Evolutionary conservation across 2,113 vertebrate genomes (phyloP), one percentile per base, ranked within the genome.

Genomic region (Pseudorhombus dupliciocellatus): DNA sequence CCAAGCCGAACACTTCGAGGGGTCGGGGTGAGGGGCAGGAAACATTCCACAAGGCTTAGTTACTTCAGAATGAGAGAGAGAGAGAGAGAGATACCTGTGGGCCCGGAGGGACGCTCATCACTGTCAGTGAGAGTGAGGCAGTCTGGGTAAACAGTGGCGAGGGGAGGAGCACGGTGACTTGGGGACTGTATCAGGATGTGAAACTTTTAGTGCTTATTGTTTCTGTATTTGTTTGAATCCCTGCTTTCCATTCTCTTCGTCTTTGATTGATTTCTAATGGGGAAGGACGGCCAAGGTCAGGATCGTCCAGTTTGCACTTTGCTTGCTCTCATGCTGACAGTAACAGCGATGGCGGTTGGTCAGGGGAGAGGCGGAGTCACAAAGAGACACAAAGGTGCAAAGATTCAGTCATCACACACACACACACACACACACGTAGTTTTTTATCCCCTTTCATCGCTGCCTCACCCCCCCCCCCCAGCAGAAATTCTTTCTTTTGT

Each of bases 41-140:
- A 76, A 76, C 87, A 86, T 87, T 91, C 86, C 90, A 88, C 26
- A 70, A 58, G 86, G 82, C 85, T 90, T 84, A 84, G 88, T 87
- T 89, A 89, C 85, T 80, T 63, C 77, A 65, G 67, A 72, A 15
- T 42, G 73, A 87, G 54, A 67, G 37, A 80, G 51, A 87, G 54
- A 67, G 37, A 80, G 51, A 66, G 57, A 50, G 2, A 62, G 57
- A 84, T 63, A 83, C 82, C 84, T 85, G 42, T 2, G 75, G 28
- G 77, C 85, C 88, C 70, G 37, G 50, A 72, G 73, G 84, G 84
- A 84, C 62, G 37, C 26, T 22, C 66, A 90, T 84, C 78, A 66
- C 40, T 83, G 57, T 61, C 70, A 70, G 53, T 15, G 48, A 58
- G 68, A 85, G 60, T 14, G 2, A 31, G 31, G 30, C 84, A 84